Conservation (phyloP, 30 jellyfish, hydroid and myxozoan genomes). For the Aurelia aurita complex sp. Pacific region DNA sequence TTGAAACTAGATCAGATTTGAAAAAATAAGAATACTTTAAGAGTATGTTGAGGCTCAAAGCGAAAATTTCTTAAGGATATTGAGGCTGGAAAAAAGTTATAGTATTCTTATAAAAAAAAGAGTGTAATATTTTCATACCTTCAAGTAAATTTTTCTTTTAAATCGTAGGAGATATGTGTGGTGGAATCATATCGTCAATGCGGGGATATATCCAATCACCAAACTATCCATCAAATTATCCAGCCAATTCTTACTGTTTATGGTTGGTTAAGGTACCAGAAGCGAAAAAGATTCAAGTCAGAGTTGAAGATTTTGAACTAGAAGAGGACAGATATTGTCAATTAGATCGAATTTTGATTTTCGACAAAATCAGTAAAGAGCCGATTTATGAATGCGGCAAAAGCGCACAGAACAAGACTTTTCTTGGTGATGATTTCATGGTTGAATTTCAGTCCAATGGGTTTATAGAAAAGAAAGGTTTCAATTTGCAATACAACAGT, state of each 20-base stretch:
- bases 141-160: neutral
- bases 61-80: too few species aligned
- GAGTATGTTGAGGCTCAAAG: too few species aligned
- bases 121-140: too few species aligned
- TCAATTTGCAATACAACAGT: constrained; percentile 5
- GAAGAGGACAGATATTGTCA: constrained; percentile 49
- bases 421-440: constrained; percentile 57
- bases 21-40: too few species aligned
- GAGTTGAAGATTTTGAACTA: constrained; percentile 44
- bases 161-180: constrained; percentile 42
- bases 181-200: constrained; percentile 63
- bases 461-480: constrained; percentile 42
- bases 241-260: constrained; percentile 50
- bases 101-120: too few species aligned
- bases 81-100: too few species aligned
- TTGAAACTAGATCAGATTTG: too few species aligned
- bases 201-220: constrained; percentile 68
- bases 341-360: constrained; percentile 43
- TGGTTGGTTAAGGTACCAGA: constrained; percentile 46
- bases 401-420: constrained; percentile 27
- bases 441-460: constrained; percentile 67
- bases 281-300: constrained; percentile 14
- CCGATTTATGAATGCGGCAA: constrained; percentile 69
- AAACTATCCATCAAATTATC: constrained; percentile 34
- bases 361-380: neutral